Evolutionary conservation across 2,797 vertebrate genomes (phyloP).

Genomic region (Phylloscopus collybita): DNA sequence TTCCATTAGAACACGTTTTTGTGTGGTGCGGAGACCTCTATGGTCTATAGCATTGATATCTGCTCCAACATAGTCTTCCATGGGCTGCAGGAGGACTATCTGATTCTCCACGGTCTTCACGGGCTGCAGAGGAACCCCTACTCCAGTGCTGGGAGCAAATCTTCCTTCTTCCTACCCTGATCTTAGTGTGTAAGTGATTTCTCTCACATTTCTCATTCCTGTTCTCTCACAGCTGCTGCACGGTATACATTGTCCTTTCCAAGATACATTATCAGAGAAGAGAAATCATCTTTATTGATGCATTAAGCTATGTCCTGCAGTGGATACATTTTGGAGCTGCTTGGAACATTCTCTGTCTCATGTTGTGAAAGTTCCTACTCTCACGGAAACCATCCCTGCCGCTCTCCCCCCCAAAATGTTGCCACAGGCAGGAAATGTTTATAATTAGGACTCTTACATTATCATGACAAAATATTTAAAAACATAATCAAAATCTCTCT

Average conservation of each 20-base stretch:
- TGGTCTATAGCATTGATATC: background rate
- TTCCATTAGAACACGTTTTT: background rate
- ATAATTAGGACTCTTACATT: background rate
- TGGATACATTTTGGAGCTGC: background rate
- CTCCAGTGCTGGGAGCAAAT: background rate
- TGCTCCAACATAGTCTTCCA: background rate
- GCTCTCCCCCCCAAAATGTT: background rate
- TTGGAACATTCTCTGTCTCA: background rate
- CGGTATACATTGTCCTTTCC: background rate
- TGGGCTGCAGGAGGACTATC: background rate
- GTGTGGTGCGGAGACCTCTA: accelerated
- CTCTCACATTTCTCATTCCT: background rate
- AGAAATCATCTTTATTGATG: background rate
- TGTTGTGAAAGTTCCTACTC: background rate
- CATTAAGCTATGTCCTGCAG: background rate
- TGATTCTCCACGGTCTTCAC: background rate
- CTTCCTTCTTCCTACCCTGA: background rate
- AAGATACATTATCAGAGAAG: background rate
- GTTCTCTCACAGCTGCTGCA: background rate
- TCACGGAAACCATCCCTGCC: background rate
- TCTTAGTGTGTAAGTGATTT: background rate
- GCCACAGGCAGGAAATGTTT: background rate
- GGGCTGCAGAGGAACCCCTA: background rate
- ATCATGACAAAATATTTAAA: background rate
- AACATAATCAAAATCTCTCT: background rate